phyloP scores from a whole-genome alignment of 2,113 vertebrate species.

The Xiphias gladius region DNA sequence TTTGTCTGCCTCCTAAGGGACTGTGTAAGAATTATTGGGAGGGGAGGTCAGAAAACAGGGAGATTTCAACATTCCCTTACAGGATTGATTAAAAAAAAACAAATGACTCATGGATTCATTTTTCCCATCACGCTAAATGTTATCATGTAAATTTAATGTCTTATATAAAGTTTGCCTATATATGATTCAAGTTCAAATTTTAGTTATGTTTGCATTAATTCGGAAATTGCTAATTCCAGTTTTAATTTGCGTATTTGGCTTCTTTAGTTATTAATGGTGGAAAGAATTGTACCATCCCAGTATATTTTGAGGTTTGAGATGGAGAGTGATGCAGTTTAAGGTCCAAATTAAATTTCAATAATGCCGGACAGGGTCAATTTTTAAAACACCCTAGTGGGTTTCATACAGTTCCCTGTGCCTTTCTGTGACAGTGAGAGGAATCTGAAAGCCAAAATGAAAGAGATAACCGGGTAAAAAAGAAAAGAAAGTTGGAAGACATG shows the following conservation, averaged over 20 bases:
- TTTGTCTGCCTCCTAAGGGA: background rate
- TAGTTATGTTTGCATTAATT: background rate
- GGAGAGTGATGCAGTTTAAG: too few species aligned
- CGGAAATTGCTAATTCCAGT: background rate
- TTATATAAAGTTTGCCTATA: background rate
- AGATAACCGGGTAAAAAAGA: background rate
- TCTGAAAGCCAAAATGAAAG: background rate
- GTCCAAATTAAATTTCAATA: background rate
- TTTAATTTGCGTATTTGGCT: too few species aligned
- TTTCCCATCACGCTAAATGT: background rate
- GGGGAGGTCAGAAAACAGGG: background rate
- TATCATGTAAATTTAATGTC: background rate
- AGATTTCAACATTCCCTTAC: background rate
- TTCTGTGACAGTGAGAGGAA: background rate
- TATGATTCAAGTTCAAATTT: background rate
- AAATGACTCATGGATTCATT: background rate
- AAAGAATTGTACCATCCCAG: too few species aligned
- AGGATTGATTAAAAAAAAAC: background rate
- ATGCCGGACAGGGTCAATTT: background rate
- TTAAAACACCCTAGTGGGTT: background rate
- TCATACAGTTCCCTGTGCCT: background rate
- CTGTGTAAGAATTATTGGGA: background rate
- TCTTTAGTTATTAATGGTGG: too few species aligned
- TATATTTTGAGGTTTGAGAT: too few species aligned
- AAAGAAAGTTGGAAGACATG: constrained; percentile 5